Percentiles rank a stretch among this genome's conserved stretches.
phyloP scores from a whole-genome alignment of 2,797 vertebrate genomes.

The Rachycentron canadum region DNA sequence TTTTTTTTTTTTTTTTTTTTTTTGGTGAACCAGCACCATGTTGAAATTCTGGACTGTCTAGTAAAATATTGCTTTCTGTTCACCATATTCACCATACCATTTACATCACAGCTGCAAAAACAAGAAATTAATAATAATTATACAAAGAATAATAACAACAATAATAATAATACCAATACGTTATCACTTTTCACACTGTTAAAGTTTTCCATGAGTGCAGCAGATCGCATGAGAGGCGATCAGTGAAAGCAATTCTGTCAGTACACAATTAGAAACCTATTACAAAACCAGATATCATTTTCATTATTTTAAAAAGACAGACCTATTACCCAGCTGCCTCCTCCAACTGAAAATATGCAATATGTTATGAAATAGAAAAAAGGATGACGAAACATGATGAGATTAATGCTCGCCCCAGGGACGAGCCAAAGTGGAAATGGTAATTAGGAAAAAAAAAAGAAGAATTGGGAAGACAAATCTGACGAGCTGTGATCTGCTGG shows the following conservation, averaged over 20 bases:
- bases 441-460: slow-evolving; percentile 19
- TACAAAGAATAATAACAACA: neutral
- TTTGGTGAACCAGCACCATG: neutral
- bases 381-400: slow-evolving; percentile 34
- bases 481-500: slow-evolving; percentile 15
- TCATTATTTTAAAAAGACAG: slow-evolving; percentile 32
- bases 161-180: neutral
- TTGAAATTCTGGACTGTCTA: neutral
- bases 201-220: slow-evolving; percentile 17
- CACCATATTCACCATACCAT: neutral
- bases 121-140: neutral
- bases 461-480: slow-evolving; percentile 6
- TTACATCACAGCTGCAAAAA: neutral
- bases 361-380: slow-evolving; percentile 25
- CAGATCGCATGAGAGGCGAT: neutral
- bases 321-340: slow-evolving; percentile 14
- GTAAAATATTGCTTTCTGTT: neutral
- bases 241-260: slow-evolving; percentile 25
- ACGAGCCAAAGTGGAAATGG: slow-evolving; percentile 15
- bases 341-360: slow-evolving; percentile 16
- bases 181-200: slow-evolving; percentile 19
- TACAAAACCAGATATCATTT: slow-evolving; percentile 15
- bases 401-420: slow-evolving; percentile 22
- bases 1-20: slow-evolving; percentile 3
- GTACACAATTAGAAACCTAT: slow-evolving; percentile 43